Conservation (phyloP, 1,140 invertebrate genomes). For the Paramacrobiotus metropolitanus region DNA sequence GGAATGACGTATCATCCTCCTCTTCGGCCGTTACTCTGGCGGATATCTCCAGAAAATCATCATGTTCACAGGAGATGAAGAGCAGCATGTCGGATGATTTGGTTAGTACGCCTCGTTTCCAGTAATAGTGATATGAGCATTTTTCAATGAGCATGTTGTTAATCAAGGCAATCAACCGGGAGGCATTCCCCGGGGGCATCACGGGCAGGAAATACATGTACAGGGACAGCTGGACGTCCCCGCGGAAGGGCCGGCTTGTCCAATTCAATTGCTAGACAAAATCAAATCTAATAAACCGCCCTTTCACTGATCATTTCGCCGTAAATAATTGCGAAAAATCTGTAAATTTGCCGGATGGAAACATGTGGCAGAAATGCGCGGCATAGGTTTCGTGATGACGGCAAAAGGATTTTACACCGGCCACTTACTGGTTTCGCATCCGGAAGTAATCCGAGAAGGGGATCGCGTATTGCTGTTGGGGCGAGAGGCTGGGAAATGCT, state of each 20-base stretch:
- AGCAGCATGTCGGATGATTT: slow-evolving; percentile 11
- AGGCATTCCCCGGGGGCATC: slow-evolving; percentile 8
- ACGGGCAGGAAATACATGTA: slow-evolving; percentile 8
- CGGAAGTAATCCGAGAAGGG: slow-evolving; percentile 10
- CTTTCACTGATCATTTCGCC: no score
- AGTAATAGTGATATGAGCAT: slow-evolving; percentile 11
- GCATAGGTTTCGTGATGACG: not conserved
- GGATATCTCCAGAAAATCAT: slow-evolving; percentile 8
- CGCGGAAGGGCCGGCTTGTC: slow-evolving; percentile 13
- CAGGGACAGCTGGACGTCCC: slow-evolving; percentile 13
- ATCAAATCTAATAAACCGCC: not conserved
- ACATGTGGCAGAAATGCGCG: no score
- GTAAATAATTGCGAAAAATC: no score
- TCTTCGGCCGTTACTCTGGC: slow-evolving; percentile 13
- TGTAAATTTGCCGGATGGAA: no score
- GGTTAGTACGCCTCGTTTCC: slow-evolving; percentile 12
- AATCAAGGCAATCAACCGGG: slow-evolving; percentile 10
- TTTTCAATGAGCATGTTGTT: not conserved
- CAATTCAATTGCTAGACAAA: slow-evolving; percentile 14
- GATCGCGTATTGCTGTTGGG: slow-evolving; percentile 7
- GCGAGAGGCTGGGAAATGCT: slow-evolving; percentile 9
- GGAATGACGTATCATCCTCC: slow-evolving; percentile 5
- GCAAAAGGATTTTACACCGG: not conserved
- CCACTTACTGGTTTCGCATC: slow-evolving; percentile 11
- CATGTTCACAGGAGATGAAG: slow-evolving; percentile 3